Evolutionary conservation across 2,888 invertebrate species (phyloP).

Genomic region (Congeria kusceri): DNA sequence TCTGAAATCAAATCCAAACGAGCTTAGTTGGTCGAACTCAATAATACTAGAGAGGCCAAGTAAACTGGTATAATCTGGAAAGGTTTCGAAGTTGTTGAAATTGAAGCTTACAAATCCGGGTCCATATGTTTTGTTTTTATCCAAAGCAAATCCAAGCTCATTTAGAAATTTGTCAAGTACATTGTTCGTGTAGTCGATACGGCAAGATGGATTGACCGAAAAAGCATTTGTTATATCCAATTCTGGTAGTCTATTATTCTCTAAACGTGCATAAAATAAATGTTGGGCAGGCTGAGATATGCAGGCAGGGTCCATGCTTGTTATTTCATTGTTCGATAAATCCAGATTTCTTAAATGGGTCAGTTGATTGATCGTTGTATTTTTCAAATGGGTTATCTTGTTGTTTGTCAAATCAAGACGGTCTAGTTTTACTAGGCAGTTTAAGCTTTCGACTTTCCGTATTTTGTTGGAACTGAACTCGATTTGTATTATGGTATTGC

Average conservation of each 20-base stretch:
- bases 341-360: constrained; percentile 26
- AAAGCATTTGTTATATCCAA: constrained; percentile 38
- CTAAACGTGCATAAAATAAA: constrained; percentile 18
- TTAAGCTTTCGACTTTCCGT: constrained; percentile 19
- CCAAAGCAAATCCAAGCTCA: constrained; percentile 12
- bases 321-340: constrained; percentile 25
- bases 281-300: constrained; percentile 16
- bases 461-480: constrained; percentile 38
- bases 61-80: constrained; percentile 35
- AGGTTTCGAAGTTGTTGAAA: constrained; percentile 11
- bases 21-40: constrained; percentile 32
- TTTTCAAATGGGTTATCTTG: constrained; percentile 21
- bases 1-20: constrained; percentile 47
- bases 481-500: constrained; percentile 21
- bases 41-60: constrained; percentile 21
- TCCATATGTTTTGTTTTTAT: constrained; percentile 32
- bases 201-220: constrained; percentile 36
- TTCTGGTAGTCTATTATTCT: constrained; percentile 17
- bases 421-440: constrained; percentile 33
- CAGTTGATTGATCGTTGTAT: constrained; percentile 32
- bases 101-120: constrained; percentile 28
- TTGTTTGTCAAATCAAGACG: constrained; percentile 14
- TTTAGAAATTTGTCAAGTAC: constrained; percentile 26
- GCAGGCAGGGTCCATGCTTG: constrained; percentile 18
- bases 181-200: constrained; percentile 18